Base-by-base conservation (phyloP, 2,888 invertebrate species). In the Liposcelis brunnea region DNA sequence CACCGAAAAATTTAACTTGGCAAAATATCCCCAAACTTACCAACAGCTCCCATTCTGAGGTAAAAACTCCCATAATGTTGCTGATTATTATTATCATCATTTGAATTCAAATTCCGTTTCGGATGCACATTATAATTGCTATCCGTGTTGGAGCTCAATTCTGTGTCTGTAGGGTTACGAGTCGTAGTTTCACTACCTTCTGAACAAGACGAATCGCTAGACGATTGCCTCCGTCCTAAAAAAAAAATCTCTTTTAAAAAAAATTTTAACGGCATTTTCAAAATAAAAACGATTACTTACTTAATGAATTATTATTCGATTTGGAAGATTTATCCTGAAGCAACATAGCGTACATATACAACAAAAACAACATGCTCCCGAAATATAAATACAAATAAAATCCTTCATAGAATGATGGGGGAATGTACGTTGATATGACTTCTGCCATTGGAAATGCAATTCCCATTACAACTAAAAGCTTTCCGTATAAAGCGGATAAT, bases 391-490 rank as follows among this genome's bases (percentile, higher is more conserved):
- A 87, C 51, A 87, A 66, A 65, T 87, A 87, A 67, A 84, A 87
- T 10, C 80, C 67, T 73, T 90, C 89, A 65, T 90, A 91, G 65
- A 87, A 90, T 26, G 87, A 86, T 52, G 87, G 85, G 57, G 91
- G 90, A 60, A 91, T 87, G 66, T 87, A 86, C 16, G 87, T 85
- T 37, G 90, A 90, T 60, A 91, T 90, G 55, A 91, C 89, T 71
- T 93, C 91, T 50, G 93, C 87, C 80, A 94, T 82, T 44, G 93
- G 93, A 65, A 94, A 89, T 12, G 91, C 89, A 51, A 89, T 80
- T 50, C 93, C 93, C 83, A 91, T 86, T 40, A 93, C 90, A 35
- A 93, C 89, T 55, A 94, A 66, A 44, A 93, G 71, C 65, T 93
- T 90, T 40, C 90, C 91, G 62, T 94, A 94, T 21, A 94, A 72